phyloP scores from a whole-genome alignment of 2,797 vertebrate genomes.

The Petrocephalus schoutedeni region DNA sequence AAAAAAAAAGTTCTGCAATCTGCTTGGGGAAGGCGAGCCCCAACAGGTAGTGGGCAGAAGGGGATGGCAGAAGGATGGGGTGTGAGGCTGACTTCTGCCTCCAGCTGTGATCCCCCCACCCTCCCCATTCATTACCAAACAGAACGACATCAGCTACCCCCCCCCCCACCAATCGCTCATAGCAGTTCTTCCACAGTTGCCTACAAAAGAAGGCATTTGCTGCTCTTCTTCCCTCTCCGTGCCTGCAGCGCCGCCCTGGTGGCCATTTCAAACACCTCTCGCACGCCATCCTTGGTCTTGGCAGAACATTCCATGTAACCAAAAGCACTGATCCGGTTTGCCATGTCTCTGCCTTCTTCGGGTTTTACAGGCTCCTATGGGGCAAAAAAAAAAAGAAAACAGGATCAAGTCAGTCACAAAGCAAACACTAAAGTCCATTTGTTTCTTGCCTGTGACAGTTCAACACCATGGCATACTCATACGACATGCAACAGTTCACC shows the following conservation, averaged over 20 bases:
- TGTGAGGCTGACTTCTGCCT: slow-evolving; percentile 52
- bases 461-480: neutral
- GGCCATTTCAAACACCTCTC: slow-evolving; percentile 99
- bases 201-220: slow-evolving; percentile 92
- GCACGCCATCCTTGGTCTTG: slow-evolving; percentile 96
- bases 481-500: slow-evolving; percentile 51
- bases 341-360: slow-evolving; percentile 94
- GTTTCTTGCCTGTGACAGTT: neutral
- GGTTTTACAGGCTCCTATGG: slow-evolving; percentile 89
- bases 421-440: neutral
- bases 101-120: slow-evolving; percentile 53
- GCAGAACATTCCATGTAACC: slow-evolving; percentile 99
- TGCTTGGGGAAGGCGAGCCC: slow-evolving; percentile 62
- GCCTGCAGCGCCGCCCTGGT: slow-evolving; percentile 97
- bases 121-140: slow-evolving; percentile 33
- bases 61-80: slow-evolving; percentile 25
- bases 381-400: neutral
- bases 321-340: slow-evolving; percentile 85
- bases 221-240: slow-evolving; percentile 86
- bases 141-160: slow-evolving; percentile 29
- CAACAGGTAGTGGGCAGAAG: slow-evolving; percentile 63
- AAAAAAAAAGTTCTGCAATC: slow-evolving; percentile 60
- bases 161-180: slow-evolving; percentile 36
- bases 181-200: slow-evolving; percentile 46
- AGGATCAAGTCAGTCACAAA: neutral